Conservation (phyloP, 2,888 invertebrate genomes). For the Chaetoderma sp. region DNA sequence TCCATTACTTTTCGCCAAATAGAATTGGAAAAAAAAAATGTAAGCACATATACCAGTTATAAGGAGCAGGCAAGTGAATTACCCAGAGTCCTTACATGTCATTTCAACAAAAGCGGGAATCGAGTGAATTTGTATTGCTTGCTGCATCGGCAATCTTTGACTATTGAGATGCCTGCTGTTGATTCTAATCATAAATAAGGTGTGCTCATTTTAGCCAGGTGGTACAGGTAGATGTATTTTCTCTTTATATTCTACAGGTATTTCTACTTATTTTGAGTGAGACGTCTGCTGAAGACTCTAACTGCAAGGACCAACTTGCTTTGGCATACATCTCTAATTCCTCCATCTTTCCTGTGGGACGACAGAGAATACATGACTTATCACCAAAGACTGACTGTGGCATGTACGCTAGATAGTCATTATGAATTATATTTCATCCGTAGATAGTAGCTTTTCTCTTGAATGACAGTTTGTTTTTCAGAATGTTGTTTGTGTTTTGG, state of each 20-base stretch:
- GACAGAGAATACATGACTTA: conserved; percentile 40
- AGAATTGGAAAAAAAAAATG: too few relatives aligned
- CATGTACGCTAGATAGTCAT: conserved; percentile 41
- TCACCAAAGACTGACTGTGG: conserved; percentile 46
- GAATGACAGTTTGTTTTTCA: background rate
- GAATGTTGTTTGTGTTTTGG: too few relatives aligned
- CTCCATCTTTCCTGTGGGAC: conserved; percentile 52
- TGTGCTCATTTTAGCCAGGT: too few relatives aligned
- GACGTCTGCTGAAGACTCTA: conserved; percentile 39
- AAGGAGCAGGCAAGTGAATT: too few relatives aligned
- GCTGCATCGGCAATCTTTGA: too few relatives aligned
- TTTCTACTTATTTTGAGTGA: conserved; percentile 48
- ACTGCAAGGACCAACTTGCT: conserved; percentile 52
- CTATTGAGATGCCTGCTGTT: too few relatives aligned
- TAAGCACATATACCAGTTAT: too few relatives aligned
- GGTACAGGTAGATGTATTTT: background rate
- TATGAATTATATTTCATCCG: background rate
- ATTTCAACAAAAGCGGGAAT: too few relatives aligned
- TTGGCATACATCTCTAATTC: conserved; percentile 59
- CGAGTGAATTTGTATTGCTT: too few relatives aligned
- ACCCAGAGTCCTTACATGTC: too few relatives aligned
- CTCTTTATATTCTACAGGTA: conserved; percentile 38
- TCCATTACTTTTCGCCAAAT: too few relatives aligned
- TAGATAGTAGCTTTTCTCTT: background rate
- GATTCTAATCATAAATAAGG: too few relatives aligned